phyloP scores from a whole-genome alignment of 1,140 invertebrate species.

The Calephelis nemesis region DNA sequence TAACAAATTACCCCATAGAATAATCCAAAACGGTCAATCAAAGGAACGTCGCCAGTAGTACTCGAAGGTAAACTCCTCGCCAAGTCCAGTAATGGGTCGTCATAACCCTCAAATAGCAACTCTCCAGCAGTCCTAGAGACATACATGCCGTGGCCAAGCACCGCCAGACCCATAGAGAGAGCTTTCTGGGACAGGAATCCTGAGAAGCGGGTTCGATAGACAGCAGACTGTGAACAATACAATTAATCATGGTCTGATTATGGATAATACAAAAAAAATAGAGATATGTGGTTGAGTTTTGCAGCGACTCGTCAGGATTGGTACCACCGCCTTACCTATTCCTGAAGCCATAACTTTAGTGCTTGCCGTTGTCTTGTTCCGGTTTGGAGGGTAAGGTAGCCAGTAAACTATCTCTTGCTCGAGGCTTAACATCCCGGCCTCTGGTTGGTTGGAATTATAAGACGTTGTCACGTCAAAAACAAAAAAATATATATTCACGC shows the following conservation, averaged over 20 bases:
- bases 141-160: conserved; percentile 78
- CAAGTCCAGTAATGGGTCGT: conserved; percentile 84
- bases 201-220: conserved; percentile 81
- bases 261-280: too few species aligned
- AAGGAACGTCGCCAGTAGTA: conserved; percentile 78
- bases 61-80: conserved; percentile 79
- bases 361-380: too few species aligned
- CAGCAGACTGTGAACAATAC: conserved; percentile 82
- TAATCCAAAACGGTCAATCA: conserved; percentile 88
- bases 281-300: too few species aligned
- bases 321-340: too few species aligned
- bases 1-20: conserved; percentile 85
- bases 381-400: too few species aligned
- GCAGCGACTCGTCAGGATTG: too few species aligned
- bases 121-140: conserved; percentile 84
- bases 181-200: conserved; percentile 77
- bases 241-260: neutral
- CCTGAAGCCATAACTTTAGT: too few species aligned
- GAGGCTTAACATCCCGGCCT: too few species aligned
- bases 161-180: conserved; percentile 79
- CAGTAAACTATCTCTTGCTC: too few species aligned
- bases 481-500: too few species aligned
- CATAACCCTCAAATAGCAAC: conserved; percentile 89
- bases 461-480: too few species aligned
- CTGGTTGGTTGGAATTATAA: too few species aligned